Percentiles rank a stretch among this genome's conserved stretches.
Evolutionary conservation across 2,797 vertebrate species (phyloP).

Genomic region (Glyptemys insculpta): DNA sequence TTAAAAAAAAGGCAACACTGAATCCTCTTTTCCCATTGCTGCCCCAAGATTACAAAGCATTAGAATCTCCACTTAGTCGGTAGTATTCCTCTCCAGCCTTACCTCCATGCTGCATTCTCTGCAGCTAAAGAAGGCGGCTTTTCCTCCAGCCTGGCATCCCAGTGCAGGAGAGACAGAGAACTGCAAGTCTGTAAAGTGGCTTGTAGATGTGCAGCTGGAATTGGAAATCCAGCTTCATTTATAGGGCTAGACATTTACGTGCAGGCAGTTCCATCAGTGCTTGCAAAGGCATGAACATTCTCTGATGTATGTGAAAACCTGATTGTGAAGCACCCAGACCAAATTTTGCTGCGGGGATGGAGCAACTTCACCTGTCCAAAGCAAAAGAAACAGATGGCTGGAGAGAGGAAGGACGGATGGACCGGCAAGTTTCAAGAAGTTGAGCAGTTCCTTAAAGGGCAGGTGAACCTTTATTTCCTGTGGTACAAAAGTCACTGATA

Average conservation of each 20-base stretch:
- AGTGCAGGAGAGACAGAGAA: constrained; percentile 39
- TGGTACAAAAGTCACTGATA: neutral
- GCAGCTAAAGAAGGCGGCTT: constrained; percentile 62
- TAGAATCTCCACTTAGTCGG: neutral
- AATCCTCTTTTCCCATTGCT: neutral
- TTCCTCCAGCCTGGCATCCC: constrained; percentile 73
- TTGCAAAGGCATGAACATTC: constrained; percentile 6
- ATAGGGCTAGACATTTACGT: constrained; percentile 7
- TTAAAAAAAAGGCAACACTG: neutral
- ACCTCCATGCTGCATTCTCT: constrained; percentile 68
- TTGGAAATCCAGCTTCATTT: constrained; percentile 35
- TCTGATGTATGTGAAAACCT: constrained; percentile 4
- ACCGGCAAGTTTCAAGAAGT: constrained; percentile 37
- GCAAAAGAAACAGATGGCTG: constrained; percentile 62
- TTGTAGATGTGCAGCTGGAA: constrained; percentile 26
- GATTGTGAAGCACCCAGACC: constrained; percentile 31
- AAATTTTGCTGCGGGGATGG: constrained; percentile 59
- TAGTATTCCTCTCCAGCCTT: neutral
- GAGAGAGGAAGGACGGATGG: constrained; percentile 42
- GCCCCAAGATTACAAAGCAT: neutral
- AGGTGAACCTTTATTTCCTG: constrained; percentile 35
- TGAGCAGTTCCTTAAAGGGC: constrained; percentile 54
- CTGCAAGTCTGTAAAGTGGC: neutral
- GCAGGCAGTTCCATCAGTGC: constrained; percentile 1
- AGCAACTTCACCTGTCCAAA: constrained; percentile 64